Evolutionary conservation across 2,888 invertebrate species (phyloP).

Genomic region (Tetanocera ferruginea): DNA sequence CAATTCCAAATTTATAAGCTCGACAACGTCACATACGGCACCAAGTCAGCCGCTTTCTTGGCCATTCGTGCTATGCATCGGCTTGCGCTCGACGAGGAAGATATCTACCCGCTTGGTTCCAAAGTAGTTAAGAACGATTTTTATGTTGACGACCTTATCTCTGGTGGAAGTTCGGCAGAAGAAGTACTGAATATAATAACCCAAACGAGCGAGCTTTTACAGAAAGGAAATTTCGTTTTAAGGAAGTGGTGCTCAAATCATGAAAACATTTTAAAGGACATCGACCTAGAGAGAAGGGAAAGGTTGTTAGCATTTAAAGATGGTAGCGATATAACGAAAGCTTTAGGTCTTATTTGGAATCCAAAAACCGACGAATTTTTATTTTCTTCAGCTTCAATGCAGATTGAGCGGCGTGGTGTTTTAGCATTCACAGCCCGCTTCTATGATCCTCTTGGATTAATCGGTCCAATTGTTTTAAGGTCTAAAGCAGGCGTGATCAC

Average conservation of each 20-base stretch:
- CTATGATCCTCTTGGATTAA: background rate
- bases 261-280: no score
- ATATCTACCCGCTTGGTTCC: no score
- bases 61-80: constrained; percentile 30
- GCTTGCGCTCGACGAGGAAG: constrained; percentile 26
- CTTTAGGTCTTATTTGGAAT: background rate
- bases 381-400: no score
- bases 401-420: no score
- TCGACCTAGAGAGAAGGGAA: no score
- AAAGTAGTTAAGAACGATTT: constrained; percentile 31
- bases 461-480: background rate
- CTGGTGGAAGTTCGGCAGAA: constrained; percentile 17
- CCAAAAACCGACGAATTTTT: background rate
- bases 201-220: constrained; percentile 5
- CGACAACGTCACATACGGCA: constrained; percentile 18
- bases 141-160: constrained; percentile 43
- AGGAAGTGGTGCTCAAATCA: constrained; percentile 38
- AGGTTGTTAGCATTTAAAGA: background rate
- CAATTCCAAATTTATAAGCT: no score
- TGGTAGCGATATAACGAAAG: background rate
- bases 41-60: constrained; percentile 24
- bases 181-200: constrained; percentile 21
- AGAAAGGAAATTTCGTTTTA: constrained; percentile 29
- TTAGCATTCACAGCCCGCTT: background rate
- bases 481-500: constrained; percentile 31